These are phyloP conservation scores for Ctenicera cuprea DNA, from an alignment of 2,888 invertebrate genomes.

Conservation along the genomic window DNA sequence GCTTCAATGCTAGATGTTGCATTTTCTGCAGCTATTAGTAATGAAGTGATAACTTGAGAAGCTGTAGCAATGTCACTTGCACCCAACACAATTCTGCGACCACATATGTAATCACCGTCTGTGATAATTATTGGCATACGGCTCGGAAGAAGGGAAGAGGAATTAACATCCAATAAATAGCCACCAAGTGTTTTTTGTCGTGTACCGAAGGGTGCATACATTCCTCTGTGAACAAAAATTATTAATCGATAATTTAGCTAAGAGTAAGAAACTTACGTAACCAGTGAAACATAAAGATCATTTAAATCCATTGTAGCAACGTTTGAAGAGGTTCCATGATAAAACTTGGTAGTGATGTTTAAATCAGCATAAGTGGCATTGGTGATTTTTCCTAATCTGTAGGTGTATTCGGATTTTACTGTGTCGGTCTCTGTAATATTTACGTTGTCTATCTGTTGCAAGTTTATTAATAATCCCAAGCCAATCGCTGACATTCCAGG, in stretches of 20 bases:
- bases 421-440: slow-evolving; percentile 64
- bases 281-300: slow-evolving; percentile 81
- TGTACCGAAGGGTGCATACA: slow-evolving; percentile 75
- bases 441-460: slow-evolving; percentile 64
- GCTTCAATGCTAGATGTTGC: slow-evolving; percentile 73
- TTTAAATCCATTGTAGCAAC: slow-evolving; percentile 80
- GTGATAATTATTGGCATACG: slow-evolving; percentile 70
- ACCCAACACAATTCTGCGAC: slow-evolving; percentile 74
- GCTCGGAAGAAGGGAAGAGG: slow-evolving; percentile 61
- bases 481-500: slow-evolving; percentile 66
- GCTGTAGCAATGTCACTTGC: slow-evolving; percentile 73
- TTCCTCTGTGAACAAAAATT: slow-evolving; percentile 71
- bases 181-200: slow-evolving; percentile 73
- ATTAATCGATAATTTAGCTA: slow-evolving; percentile 6
- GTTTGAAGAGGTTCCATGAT: slow-evolving; percentile 75
- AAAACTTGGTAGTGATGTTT: slow-evolving; percentile 64
- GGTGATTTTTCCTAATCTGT: slow-evolving; percentile 65
- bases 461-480: slow-evolving; percentile 63
- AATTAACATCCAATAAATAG: slow-evolving; percentile 73
- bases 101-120: slow-evolving; percentile 71
- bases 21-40: slow-evolving; percentile 72
- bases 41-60: slow-evolving; percentile 73
- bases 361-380: slow-evolving; percentile 63
- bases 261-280: slow-evolving; percentile 75
- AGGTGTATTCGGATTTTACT: slow-evolving; percentile 62